These are phyloP conservation scores for Polydrusus tereticollis DNA, from an alignment of 2,888 invertebrate genomes.

Conservation along the genomic window DNA sequence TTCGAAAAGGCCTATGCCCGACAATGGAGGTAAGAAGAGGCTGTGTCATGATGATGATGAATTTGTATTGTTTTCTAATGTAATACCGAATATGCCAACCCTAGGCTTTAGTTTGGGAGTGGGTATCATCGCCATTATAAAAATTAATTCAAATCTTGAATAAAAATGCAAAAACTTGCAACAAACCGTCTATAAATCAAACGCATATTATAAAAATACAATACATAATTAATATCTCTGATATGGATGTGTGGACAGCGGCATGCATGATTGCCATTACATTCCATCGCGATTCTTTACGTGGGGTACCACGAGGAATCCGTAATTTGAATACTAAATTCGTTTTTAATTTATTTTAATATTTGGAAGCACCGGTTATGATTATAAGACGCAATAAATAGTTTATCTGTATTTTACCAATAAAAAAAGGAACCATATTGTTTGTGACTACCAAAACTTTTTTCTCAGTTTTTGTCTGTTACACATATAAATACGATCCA, in stretches of 20 bases:
- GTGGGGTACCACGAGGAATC: constrained; percentile 21
- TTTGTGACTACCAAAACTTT: no score
- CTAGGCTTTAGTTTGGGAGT: no score
- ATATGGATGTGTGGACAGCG: constrained; percentile 19
- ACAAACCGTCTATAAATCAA: not conserved
- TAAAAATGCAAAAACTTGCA: not conserved
- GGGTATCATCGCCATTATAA: no score
- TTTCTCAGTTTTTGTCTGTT: no score
- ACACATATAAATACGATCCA: no score
- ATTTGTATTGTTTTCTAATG: no score
- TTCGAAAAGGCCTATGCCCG: no score
- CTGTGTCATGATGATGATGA: no score
- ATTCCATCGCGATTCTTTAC: constrained; percentile 22
- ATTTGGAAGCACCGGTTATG: constrained; percentile 13
- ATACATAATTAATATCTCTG: constrained; percentile 1
- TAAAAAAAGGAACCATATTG: constrained; percentile 1
- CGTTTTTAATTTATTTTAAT: constrained; percentile 9
- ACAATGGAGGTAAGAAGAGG: no score
- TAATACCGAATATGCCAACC: no score
- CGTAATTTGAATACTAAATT: constrained; percentile 29
- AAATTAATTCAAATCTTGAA: not conserved
- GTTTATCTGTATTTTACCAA: constrained; percentile 4
- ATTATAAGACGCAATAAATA: constrained; percentile 17
- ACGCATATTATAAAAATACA: not conserved
- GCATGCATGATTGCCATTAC: constrained; percentile 19